Conservation (phyloP, 2,888 invertebrate species). For the Drosophila subquinaria region DNA sequence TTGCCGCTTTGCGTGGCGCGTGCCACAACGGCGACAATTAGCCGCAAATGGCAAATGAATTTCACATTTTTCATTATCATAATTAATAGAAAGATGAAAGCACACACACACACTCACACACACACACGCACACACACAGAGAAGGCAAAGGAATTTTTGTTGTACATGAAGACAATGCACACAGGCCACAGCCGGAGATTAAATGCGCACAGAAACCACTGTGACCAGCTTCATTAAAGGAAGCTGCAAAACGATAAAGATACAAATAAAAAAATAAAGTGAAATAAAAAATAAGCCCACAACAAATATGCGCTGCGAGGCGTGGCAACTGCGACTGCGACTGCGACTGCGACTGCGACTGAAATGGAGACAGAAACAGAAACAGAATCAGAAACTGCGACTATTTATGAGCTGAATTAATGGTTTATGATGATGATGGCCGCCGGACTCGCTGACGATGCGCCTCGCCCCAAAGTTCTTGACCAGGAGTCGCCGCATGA, state of each 20-base stretch:
- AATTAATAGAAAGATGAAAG: slow-evolving; percentile 65
- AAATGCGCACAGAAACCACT: slow-evolving; percentile 11
- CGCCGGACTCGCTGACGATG: slow-evolving; percentile 42
- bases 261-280: background rate
- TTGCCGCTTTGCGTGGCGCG: slow-evolving; percentile 51
- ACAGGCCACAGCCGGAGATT: slow-evolving; percentile 16
- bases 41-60: slow-evolving; percentile 73
- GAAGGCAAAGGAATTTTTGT: slow-evolving; percentile 11
- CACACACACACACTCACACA: slow-evolving; percentile 4
- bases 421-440: slow-evolving; percentile 72
- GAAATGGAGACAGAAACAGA: background rate
- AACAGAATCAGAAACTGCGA: background rate
- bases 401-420: slow-evolving; percentile 73
- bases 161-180: slow-evolving; percentile 7
- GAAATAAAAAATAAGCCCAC: slow-evolving; percentile 1
- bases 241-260: background rate
- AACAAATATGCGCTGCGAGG: slow-evolving; percentile 38
- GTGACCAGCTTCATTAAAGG: slow-evolving; percentile 30
- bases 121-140: background rate
- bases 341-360: slow-evolving; percentile 19
- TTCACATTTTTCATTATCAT: slow-evolving; percentile 68
- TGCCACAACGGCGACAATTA: slow-evolving; percentile 62
- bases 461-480: slow-evolving; percentile 19
- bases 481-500: slow-evolving; percentile 23
- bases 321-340: slow-evolving; percentile 50